A percentile compares a stretch with the other conserved stretches of the same genome.
phyloP scores from a whole-genome alignment of 1,140 invertebrate species.

The Heliconius congener region DNA sequence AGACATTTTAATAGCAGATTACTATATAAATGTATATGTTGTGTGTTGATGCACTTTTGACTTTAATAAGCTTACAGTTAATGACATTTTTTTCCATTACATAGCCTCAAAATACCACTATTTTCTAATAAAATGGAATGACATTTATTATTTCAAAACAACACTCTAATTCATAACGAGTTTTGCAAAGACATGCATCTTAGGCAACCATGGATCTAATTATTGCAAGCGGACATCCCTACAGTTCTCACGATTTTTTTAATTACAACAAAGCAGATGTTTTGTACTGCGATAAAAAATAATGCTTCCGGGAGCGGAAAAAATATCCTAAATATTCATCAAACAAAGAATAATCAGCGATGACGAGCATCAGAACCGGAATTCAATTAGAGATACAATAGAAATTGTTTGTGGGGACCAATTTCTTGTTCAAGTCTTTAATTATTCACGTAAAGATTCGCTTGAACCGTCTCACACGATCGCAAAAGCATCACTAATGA shows the following conservation, averaged over 20 bases:
- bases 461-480: conserved; percentile 67
- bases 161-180: conserved; percentile 26
- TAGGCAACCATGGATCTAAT: conserved; percentile 49
- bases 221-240: conserved; percentile 60
- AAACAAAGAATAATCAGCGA: conserved; percentile 73
- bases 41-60: conserved; percentile 12
- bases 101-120: neutral
- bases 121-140: neutral
- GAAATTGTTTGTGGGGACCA: conserved; percentile 67
- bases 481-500: conserved; percentile 72
- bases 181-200: conserved; percentile 28
- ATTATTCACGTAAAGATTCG: conserved; percentile 69
- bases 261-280: conserved; percentile 73
- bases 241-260: conserved; percentile 77
- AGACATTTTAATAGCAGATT: conserved; percentile 21
- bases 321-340: conserved; percentile 71
- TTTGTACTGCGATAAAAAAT: conserved; percentile 66
- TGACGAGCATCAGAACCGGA: conserved; percentile 76
- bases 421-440: conserved; percentile 65
- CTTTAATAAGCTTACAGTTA: neutral
- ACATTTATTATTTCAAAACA: neutral
- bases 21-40: conserved; percentile 24
- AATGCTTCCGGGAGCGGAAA: conserved; percentile 53
- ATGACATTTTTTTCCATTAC: too few species aligned
- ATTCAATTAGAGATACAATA: conserved; percentile 77